Evolutionary conservation across 64 coral and sea anemone species (phyloP).

Genomic region (Dendrophyllia cribrosa): DNA sequence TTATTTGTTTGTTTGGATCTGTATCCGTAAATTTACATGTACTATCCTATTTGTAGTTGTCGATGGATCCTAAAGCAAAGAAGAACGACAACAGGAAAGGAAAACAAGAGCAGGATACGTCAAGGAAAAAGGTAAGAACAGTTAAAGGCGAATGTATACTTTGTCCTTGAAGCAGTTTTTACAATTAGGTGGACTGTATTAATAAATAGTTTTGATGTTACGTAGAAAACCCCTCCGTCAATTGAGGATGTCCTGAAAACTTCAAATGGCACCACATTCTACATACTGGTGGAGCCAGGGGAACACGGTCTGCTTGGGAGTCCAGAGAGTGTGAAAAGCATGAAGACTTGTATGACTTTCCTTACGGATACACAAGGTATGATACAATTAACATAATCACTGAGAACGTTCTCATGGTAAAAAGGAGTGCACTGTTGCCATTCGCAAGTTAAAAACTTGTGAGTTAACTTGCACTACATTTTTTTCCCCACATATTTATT

Average conservation of each 20-base stretch:
- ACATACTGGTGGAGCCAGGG: slow-evolving; percentile 84
- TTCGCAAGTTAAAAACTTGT: too few relatives aligned
- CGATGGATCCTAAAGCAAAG: background rate
- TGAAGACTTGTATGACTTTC: slow-evolving; percentile 95
- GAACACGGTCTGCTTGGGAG: slow-evolving; percentile 82
- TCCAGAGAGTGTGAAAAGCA: slow-evolving; percentile 76
- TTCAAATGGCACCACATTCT: slow-evolving; percentile 90
- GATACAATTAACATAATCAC: background rate
- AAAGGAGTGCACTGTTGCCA: too few relatives aligned
- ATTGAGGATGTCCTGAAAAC: slow-evolving; percentile 91
- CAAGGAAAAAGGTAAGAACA: background rate
- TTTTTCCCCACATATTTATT: too few relatives aligned
- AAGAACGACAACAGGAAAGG: background rate
- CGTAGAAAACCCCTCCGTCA: slow-evolving; percentile 54
- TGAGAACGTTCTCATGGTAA: background rate
- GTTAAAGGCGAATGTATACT: too few relatives aligned
- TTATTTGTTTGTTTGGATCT: background rate
- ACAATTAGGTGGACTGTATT: background rate
- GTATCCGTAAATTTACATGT: background rate
- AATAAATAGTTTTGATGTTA: background rate
- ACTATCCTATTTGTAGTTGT: background rate
- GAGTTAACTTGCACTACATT: too few relatives aligned
- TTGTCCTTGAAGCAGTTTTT: background rate
- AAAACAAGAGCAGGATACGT: slow-evolving; percentile 2
- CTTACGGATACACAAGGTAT: slow-evolving; percentile 79